phyloP scores from a whole-genome alignment of 2,797 vertebrate species.

The Erpetoichthys calabaricus region DNA sequence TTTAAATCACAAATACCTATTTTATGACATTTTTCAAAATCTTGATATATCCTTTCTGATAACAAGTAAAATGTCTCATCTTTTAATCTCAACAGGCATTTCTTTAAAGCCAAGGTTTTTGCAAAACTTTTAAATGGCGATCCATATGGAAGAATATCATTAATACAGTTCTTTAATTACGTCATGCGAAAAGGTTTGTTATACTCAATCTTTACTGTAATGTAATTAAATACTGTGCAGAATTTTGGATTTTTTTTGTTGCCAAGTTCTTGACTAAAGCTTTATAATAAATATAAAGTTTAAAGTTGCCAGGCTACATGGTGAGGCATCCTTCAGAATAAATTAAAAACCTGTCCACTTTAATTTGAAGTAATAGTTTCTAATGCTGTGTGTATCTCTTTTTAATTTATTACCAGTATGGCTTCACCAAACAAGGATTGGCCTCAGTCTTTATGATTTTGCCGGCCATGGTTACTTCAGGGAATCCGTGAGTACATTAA shows the following conservation, averaged over 20 bases:
- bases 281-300: too few relatives aligned
- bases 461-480: conserved; percentile 92
- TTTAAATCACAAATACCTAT: background rate
- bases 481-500: conserved; percentile 70
- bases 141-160: conserved; percentile 88
- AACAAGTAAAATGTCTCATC: background rate
- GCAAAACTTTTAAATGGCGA: conserved; percentile 85
- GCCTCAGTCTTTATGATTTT: conserved; percentile 91
- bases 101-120: conserved; percentile 88
- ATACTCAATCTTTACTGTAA: background rate
- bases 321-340: too few relatives aligned
- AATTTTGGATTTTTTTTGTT: background rate
- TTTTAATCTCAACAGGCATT: conserved; percentile 52
- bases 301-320: too few relatives aligned
- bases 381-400: background rate
- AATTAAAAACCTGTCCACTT: conserved; percentile 1
- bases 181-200: conserved; percentile 92
- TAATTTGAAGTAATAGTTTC: background rate
- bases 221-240: conserved; percentile 6
- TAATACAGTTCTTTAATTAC: conserved; percentile 98
- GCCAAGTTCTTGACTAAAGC: too few relatives aligned
- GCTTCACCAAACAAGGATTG: conserved; percentile 95
- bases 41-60: conserved; percentile 1
- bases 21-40: background rate
- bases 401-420: conserved; percentile 55